These are phyloP conservation scores for Sicus ferrugineus DNA, from an alignment of 2,888 invertebrate genomes.

Conservation along the genomic window DNA sequence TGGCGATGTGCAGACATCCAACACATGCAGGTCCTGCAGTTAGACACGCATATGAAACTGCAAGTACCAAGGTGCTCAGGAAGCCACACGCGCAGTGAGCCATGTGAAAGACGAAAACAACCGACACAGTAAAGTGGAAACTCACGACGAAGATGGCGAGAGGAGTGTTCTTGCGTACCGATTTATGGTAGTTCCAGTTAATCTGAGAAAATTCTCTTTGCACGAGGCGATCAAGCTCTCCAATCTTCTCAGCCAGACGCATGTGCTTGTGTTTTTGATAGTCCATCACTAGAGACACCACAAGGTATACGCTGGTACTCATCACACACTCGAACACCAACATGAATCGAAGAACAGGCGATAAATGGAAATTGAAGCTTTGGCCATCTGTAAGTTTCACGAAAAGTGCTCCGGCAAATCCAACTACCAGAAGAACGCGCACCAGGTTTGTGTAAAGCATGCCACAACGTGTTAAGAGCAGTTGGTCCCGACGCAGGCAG, in stretches of 20 bases:
- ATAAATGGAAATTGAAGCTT: constrained; percentile 47
- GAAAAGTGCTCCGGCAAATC: constrained; percentile 45
- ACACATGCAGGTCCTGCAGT: constrained; percentile 46
- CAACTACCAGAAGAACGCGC: constrained; percentile 37
- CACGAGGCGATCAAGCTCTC: constrained; percentile 49
- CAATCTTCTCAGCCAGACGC: constrained; percentile 45
- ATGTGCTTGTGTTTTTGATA: constrained; percentile 45
- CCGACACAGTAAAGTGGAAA: constrained; percentile 41
- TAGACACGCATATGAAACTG: constrained; percentile 47
- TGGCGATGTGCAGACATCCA: constrained; percentile 48
- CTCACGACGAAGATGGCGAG: constrained; percentile 38
- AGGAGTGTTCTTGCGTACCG: constrained; percentile 47
- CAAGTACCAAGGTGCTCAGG: constrained; percentile 47
- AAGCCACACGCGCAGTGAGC: constrained; percentile 50
- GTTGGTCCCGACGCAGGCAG: constrained; percentile 32
- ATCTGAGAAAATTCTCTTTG: constrained; percentile 46
- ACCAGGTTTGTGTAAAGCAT: constrained; percentile 36
- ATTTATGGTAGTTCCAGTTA: constrained; percentile 53
- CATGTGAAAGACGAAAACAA: constrained; percentile 48
- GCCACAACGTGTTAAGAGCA: constrained; percentile 27
- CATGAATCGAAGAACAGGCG: constrained; percentile 51
- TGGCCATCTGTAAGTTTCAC: constrained; percentile 45
- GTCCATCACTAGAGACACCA: constrained; percentile 46
- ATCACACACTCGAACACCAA: constrained; percentile 48
- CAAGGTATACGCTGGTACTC: constrained; percentile 44